phyloP scores from a whole-genome alignment of 2,888 invertebrate species.

The Ligdia adustata region DNA sequence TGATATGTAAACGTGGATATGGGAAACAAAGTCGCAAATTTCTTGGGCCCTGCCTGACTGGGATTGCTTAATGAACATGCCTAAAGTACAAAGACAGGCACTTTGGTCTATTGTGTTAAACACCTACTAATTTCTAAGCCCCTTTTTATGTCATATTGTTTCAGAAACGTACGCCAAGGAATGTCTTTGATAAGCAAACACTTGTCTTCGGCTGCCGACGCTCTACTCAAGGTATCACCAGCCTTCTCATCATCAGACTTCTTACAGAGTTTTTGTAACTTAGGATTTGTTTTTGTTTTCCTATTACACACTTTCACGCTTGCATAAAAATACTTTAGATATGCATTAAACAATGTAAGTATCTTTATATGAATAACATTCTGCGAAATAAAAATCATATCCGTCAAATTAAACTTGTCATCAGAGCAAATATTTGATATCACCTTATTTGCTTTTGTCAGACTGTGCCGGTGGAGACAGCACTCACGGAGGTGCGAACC shows the following conservation, averaged over 20 bases:
- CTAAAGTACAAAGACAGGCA: too few relatives aligned
- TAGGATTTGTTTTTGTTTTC: too few relatives aligned
- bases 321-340: too few relatives aligned
- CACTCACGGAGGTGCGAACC: slow-evolving; percentile 80
- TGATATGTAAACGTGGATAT: too few relatives aligned
- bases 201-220: slow-evolving; percentile 84
- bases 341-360: too few relatives aligned
- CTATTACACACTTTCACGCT: too few relatives aligned
- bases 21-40: too few relatives aligned
- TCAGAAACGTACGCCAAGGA: slow-evolving; percentile 80
- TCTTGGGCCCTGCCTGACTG: too few relatives aligned
- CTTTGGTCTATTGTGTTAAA: neutral
- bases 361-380: neutral
- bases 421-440: neutral
- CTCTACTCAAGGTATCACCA: slow-evolving; percentile 88
- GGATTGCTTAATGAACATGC: too few relatives aligned
- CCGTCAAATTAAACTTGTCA: neutral
- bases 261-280: too few relatives aligned
- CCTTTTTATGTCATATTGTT: slow-evolving; percentile 2
- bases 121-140: neutral
- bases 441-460: slow-evolving; percentile 45
- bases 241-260: too few relatives aligned
- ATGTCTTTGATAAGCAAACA: slow-evolving; percentile 81
- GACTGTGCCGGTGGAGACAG: slow-evolving; percentile 86
- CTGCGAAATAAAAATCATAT: neutral